phyloP scores from a whole-genome alignment of 2,113 vertebrate genomes.

The Apaloderma vittatum region DNA sequence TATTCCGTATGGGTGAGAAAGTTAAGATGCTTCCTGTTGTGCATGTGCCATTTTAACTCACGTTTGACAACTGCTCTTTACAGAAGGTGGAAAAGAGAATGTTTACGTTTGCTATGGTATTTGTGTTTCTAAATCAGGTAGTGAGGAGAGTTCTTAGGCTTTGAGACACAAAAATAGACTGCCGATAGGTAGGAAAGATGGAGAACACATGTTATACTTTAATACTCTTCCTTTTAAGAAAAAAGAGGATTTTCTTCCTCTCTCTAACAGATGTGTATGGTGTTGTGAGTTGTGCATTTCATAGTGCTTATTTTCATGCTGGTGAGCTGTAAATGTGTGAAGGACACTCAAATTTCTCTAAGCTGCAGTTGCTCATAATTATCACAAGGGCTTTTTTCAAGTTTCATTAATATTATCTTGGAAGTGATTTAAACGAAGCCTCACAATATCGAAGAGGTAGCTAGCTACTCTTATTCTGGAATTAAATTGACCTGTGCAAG shows the following conservation, averaged over 20 bases:
- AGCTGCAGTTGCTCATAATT: background rate
- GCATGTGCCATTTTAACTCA: background rate
- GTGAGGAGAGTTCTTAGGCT: background rate
- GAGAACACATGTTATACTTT: background rate
- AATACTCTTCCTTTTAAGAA: background rate
- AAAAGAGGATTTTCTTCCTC: fast-evolving
- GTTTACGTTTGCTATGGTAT: background rate
- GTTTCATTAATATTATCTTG: background rate
- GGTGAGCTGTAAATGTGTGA: background rate
- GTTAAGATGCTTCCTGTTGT: background rate
- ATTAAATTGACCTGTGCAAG: background rate
- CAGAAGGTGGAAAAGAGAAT: background rate
- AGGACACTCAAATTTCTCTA: background rate
- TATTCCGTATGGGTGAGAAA: background rate
- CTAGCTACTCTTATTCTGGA: background rate
- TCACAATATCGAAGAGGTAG: background rate
- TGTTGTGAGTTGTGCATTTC: background rate
- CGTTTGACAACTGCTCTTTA: background rate
- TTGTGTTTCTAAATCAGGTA: background rate
- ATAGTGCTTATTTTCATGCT: background rate
- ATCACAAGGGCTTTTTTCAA: background rate
- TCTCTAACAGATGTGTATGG: background rate
- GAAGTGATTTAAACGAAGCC: background rate
- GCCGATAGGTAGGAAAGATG: background rate
- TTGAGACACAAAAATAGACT: background rate